Base-by-base conservation (phyloP, 1,140 invertebrate genomes). In the Micrasema longulum region DNA sequence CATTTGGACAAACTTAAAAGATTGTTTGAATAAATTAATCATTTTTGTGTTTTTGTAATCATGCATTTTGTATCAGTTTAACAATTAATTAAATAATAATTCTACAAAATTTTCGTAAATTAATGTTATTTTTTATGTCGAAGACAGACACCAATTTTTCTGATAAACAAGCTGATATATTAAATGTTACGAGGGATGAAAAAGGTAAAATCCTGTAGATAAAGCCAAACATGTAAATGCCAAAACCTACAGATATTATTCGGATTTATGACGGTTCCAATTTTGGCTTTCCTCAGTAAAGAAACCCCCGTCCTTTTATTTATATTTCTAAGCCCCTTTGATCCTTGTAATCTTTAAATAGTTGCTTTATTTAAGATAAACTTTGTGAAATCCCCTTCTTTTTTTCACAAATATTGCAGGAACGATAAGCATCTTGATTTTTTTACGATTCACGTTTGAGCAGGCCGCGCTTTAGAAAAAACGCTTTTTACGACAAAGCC, bases 181-280 rank as follows among this genome's bases (percentile, higher is more conserved):
- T 74, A 71, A 71, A 74, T 71, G 70, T 71, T 71, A 74, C 64
- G 69, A 71, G 69, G 73, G 68, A 74, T 67, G 38, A 74, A 71
- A 74, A 74, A 62, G 72, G 72, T 70, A 63, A 43, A n/a, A 41
- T 12, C 67, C 62, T 41, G 36, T 31, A 74, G 73, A 71, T 74
- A 74, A 66, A 67, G 36, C 69, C 62, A 71, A 64, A 71, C 73
- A 71, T 74, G 73, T 71, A 71, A 71, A 68, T 64, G 69, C 69
- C 73, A 74, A 71, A 74, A 71, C 73, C 70, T 64, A 67, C 52
- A 41, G 43, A 68, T 55, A 62, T 71, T 52, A 71, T 74, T 71
- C 64, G 64, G 69, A 74, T 74, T 74, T 74, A 74, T 71, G 73
- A 71, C 69, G 57, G 45, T 70, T 66, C 63, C 72, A 74, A 74